Percentiles rank a stretch among this genome's conserved stretches.
Conservation (phyloP, 1,140 invertebrate genomes). For the Papilio glaucus region DNA sequence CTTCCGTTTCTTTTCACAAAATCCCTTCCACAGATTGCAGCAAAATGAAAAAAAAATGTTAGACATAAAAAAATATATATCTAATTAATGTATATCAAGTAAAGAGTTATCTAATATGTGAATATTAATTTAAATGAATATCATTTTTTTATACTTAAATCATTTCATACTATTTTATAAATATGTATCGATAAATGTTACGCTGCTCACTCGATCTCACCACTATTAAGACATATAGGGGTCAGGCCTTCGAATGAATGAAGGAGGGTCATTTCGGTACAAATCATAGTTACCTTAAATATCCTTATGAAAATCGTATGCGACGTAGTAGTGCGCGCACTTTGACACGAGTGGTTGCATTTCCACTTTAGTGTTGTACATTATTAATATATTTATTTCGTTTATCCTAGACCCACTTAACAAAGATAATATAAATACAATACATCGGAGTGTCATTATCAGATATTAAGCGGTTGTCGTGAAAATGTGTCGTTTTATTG, state of each 20-base stretch:
- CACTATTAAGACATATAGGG: constrained; percentile 70
- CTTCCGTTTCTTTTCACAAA: no score
- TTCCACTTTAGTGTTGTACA: constrained; percentile 45
- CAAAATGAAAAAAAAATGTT: no score
- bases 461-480: constrained; percentile 50
- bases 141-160: no score
- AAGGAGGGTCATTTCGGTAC: constrained; percentile 63
- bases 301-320: constrained; percentile 62
- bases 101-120: no score
- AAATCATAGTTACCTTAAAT: constrained; percentile 79
- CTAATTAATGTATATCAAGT: no score
- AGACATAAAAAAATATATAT: no score
- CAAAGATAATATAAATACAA: constrained; percentile 49
- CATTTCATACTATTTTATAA: neutral
- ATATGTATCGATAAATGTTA: constrained; percentile 39
- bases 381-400: constrained; percentile 45
- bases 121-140: no score
- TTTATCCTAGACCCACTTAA: constrained; percentile 54
- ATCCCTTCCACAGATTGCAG: no score
- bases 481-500: constrained; percentile 63
- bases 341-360: constrained; percentile 56
- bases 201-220: constrained; percentile 38
- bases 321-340: constrained; percentile 59
- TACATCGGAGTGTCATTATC: constrained; percentile 46
- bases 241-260: constrained; percentile 71